Base-by-base conservation (phyloP, 2,797 vertebrate species). In the Helarctos malayanus region DNA sequence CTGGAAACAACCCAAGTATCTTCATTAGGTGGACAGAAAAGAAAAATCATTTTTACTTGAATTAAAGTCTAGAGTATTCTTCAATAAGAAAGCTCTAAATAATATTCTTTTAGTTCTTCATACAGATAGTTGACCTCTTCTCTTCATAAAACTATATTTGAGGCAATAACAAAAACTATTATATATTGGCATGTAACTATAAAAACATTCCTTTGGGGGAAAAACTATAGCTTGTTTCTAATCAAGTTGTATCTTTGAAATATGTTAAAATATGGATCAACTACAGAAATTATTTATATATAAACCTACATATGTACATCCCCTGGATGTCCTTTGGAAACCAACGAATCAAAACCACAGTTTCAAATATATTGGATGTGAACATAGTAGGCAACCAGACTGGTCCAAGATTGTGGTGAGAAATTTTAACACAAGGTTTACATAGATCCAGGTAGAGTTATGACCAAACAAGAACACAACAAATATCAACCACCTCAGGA, bases 251-350 rank as follows among this genome's bases (percentile, higher is more conserved):
- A 63, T 41, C 8, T 86, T 56, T 80, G 73, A 63, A 85, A 75
- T 63, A 87, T 14, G 32, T 80, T 57, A 90, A 79, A 71, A 38
- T 73, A 65, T 38, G 86, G 32, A 63, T 90, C n/a, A 84, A n/a
- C 2, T 15, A 63, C 21, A 71, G 32, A 69, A 80, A 63, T 38
- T 27, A 41, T 41, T 15, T 12, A 21, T 23, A 54, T 4, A 38
- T 12, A 82, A 1, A 52, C 1, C 69, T 12, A 87, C 1, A 38
- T 11, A 49, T 2, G 0, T 16, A 29, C 0, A 45, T 52, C 13
- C 12, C 18, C 54, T 1, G 10, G 52, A 35, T 47, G 9, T 54
- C 35, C 29, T 92, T 82, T 88, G 32, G 59, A 61, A 92, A 9
- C 3, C 11, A 88, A 8, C 23, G 23, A 25, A 80, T 57, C 32